These are phyloP conservation scores for Caenorhabditis doughertyi DNA, from an alignment of 2,888 invertebrate genomes.

Conservation along the genomic window DNA sequence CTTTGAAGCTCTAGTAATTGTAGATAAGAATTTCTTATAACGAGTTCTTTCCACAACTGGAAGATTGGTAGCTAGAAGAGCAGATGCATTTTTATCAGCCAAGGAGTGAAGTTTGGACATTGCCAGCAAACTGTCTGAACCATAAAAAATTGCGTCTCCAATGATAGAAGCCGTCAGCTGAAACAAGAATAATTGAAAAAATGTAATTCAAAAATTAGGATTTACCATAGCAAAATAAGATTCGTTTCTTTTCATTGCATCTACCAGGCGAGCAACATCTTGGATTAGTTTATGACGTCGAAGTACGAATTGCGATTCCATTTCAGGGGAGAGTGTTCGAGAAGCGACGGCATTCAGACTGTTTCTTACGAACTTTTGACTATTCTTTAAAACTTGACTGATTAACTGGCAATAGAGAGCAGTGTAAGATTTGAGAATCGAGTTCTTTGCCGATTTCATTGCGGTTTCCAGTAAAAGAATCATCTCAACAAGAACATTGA, in stretches of 20 bases:
- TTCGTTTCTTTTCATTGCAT: conserved; percentile 56
- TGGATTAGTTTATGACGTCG: conserved; percentile 55
- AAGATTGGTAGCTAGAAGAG: conserved; percentile 53
- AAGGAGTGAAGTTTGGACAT: conserved; percentile 56
- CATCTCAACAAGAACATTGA: conserved; percentile 23
- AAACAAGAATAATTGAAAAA: neutral
- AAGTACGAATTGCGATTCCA: conserved; percentile 6
- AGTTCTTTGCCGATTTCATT: conserved; percentile 49
- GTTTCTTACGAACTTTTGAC: conserved; percentile 40
- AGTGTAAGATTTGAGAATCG: conserved; percentile 45
- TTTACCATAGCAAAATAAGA: conserved; percentile 59
- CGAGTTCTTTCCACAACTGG: conserved; percentile 58
- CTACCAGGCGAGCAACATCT: conserved; percentile 48
- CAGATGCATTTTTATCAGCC: conserved; percentile 58
- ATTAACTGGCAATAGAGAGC: conserved; percentile 49
- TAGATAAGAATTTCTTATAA: conserved; percentile 58
- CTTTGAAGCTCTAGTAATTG: conserved; percentile 55
- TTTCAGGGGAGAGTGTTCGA: conserved; percentile 29
- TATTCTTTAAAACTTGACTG: conserved; percentile 52
- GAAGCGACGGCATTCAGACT: conserved; percentile 37
- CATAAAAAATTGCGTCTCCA: conserved; percentile 58
- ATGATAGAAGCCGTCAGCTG: conserved; percentile 60
- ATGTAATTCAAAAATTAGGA: too few relatives aligned
- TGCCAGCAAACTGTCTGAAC: conserved; percentile 41
- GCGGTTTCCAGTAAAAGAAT: conserved; percentile 34